Conservation (phyloP, 2,113 vertebrate species). For the Hippolais icterina region DNA sequence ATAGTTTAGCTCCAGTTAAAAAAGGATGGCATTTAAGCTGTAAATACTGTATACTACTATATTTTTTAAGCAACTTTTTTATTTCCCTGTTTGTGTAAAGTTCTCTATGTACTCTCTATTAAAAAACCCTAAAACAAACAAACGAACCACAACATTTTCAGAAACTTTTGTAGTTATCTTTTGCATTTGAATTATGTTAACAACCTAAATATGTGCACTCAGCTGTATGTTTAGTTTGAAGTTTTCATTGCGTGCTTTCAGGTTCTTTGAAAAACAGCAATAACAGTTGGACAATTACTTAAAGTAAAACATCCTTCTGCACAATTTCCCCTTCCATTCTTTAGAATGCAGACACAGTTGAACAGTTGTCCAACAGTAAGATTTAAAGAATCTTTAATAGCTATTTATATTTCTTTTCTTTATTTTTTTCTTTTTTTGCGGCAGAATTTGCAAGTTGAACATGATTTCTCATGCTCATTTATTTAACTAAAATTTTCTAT, state of each 20-base stretch:
- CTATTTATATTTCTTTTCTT: conserved; percentile 23
- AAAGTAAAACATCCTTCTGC: conserved; percentile 12
- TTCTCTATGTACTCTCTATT: conserved; percentile 59
- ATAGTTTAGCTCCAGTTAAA: conserved; percentile 23
- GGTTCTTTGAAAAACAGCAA: conserved; percentile 68
- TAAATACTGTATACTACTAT: conserved; percentile 74
- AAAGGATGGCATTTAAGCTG: conserved; percentile 56
- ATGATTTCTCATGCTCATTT: not conserved
- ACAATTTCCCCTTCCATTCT: conserved; percentile 14
- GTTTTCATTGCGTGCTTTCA: not conserved
- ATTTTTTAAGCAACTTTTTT: conserved; percentile 73
- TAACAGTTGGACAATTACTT: conserved; percentile 62
- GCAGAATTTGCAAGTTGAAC: conserved; percentile 28
- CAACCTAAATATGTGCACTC: not conserved
- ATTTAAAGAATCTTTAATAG: not conserved
- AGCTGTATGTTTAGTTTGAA: conserved; percentile 21
- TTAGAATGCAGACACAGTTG: conserved; percentile 1
- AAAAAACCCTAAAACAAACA: not conserved
- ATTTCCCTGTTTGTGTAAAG: conserved; percentile 75
- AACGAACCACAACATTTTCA: not conserved
- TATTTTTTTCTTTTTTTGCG: conserved; percentile 24
- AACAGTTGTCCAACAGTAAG: not conserved
- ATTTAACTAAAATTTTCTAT: conserved; percentile 45
- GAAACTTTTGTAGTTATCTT: conserved; percentile 65
- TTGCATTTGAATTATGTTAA: conserved; percentile 38